Evolutionary conservation across 1,140 invertebrate species (phyloP).

Genomic region (Drosophila sechellia): DNA sequence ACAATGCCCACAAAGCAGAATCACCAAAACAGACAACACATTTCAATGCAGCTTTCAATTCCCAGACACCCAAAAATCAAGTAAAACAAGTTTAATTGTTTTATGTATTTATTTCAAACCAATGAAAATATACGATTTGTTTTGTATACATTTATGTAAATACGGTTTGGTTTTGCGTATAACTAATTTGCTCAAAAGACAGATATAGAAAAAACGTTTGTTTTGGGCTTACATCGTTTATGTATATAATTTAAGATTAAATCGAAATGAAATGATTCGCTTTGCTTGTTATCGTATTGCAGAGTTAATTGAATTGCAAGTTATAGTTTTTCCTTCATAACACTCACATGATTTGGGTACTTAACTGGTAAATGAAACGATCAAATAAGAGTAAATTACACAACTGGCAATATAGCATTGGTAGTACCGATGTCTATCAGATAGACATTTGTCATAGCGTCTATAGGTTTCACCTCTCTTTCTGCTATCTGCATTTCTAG

Average conservation of each 20-base stretch:
- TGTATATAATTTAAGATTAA: conserved; percentile 53
- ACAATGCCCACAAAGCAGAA: neutral
- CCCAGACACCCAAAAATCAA: conserved; percentile 4
- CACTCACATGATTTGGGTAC: conserved; percentile 40
- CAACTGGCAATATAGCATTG: conserved; percentile 60
- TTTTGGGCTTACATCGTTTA: conserved; percentile 53
- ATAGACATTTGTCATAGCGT: conserved; percentile 59
- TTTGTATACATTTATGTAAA: conserved; percentile 65
- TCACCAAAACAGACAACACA: neutral
- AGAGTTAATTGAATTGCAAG: conserved; percentile 43
- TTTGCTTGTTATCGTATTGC: conserved; percentile 47
- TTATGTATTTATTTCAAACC: conserved; percentile 69
- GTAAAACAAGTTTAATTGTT: conserved; percentile 37
- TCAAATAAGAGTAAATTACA: conserved; percentile 61
- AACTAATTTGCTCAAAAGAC: conserved; percentile 72
- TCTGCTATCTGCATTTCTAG: conserved; percentile 39
- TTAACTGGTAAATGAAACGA: conserved; percentile 54
- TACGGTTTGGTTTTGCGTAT: conserved; percentile 45
- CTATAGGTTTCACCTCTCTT: conserved; percentile 65
- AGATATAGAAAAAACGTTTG: conserved; percentile 59
- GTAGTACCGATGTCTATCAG: conserved; percentile 32
- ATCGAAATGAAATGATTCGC: conserved; percentile 67
- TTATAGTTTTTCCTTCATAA: conserved; percentile 22
- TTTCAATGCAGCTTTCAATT: conserved; percentile 26
- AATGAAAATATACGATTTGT: conserved; percentile 63